A percentile compares a stretch with the other conserved stretches of the same genome.
Evolutionary conservation across 2,797 vertebrate genomes (phyloP).

Genomic region (Platalea minor): DNA sequence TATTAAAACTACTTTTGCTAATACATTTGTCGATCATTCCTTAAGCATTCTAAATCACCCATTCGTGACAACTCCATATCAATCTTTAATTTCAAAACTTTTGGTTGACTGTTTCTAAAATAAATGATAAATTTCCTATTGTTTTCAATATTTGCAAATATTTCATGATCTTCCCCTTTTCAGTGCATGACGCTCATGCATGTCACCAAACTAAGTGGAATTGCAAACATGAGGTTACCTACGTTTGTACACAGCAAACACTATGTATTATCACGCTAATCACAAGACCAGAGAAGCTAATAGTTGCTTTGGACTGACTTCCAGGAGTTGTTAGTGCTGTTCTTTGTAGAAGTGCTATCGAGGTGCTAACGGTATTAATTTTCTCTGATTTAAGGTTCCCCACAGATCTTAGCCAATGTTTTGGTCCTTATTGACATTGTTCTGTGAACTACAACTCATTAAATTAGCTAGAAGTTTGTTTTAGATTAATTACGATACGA

Average conservation of each 20-base stretch:
- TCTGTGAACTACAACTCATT: not conserved
- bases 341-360: not conserved
- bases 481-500: not conserved
- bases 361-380: not conserved
- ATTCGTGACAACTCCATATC: too few relatives aligned
- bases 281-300: not conserved
- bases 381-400: not conserved
- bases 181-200: too few relatives aligned
- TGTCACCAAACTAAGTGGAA: rapidly evolving
- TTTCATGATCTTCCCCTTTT: not conserved
- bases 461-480: not conserved
- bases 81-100: not conserved
- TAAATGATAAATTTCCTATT: not conserved
- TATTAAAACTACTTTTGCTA: too few relatives aligned
- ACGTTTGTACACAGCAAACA: not conserved
- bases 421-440: not conserved
- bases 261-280: not conserved
- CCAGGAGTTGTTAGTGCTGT: not conserved
- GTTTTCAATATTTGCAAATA: not conserved
- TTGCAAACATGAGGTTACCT: not conserved
- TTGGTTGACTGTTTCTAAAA: not conserved
- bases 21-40: too few relatives aligned
- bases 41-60: too few relatives aligned
- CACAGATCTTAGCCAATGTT: not conserved
- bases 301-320: not conserved